Evolutionary conservation across 2,797 vertebrate species (phyloP), one percentile per base, ranked within the genome.

Genomic region (Peromyscus nudipes): DNA sequence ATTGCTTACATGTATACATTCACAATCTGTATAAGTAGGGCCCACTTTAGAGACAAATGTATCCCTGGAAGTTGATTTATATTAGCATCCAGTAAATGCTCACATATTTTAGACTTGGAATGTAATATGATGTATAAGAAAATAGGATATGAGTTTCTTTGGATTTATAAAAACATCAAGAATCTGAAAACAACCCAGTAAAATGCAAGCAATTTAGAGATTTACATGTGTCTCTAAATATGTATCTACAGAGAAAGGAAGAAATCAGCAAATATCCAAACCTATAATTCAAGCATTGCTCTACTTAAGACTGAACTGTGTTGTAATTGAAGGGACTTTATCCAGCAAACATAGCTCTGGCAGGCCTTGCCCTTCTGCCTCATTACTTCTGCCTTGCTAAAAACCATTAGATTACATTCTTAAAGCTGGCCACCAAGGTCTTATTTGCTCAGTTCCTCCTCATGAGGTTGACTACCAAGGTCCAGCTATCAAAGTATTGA

Each of bases 191-290:
- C 1, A 4, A 82, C 21, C 8, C 2, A 49, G 60, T 67, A 95
- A 92, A 94, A 89, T 52, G 88, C 7, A 86, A 84, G 21, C 25
- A 90, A 89, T 13, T 88, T 21, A 95, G 64, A 95, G 73, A 91
- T 77, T 77, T 85, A 86, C 52, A 80, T 57, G n/a, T 62, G 29
- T 88, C 21, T 69, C 29, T 90, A 88, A 80, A 79, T 55, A 40
- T 46, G 31, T 55, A 71, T 76, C 16, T 23, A 27, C 1, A 67
- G 16, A n/a, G 23, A 81, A 91, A 77, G 31, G 10, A 9, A 65
- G 62, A 16, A 76, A 57, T 75, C 86, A 85, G 46, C 67, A 65
- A 46, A 3, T 34, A 52, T 40, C 69, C 29, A 87, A 2, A 69
- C 17, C 34, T 89, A 14, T 67, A 71, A 92, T 84, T 81, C 29